phyloP scores from a whole-genome alignment of 2,113 vertebrate genomes.

The Gambusia affinis region DNA sequence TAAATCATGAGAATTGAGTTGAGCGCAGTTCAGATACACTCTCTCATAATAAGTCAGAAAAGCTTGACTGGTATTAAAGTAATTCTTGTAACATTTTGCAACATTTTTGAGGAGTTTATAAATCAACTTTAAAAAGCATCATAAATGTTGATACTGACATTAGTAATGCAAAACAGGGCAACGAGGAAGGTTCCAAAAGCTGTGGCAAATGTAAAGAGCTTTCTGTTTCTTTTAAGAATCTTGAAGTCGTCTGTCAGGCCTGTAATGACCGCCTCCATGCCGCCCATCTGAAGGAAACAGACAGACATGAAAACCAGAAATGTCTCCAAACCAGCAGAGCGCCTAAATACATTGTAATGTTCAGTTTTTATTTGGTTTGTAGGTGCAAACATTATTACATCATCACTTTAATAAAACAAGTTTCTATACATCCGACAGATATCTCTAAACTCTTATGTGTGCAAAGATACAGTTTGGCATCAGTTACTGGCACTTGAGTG shows the following conservation, averaged over 20 bases:
- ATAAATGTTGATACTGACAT: conserved; percentile 82
- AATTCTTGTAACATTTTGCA: not conserved
- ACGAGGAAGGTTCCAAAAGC: conserved; percentile 90
- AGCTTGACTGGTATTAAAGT: not conserved
- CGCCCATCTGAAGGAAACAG: conserved; percentile 88
- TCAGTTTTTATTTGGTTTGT: not conserved
- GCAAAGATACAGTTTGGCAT: too few species aligned
- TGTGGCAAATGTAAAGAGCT: conserved; percentile 91
- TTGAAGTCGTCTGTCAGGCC: conserved; percentile 95
- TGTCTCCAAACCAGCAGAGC: not conserved
- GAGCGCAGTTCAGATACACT: not conserved
- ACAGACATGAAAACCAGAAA: conserved; percentile 1
- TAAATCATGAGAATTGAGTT: not conserved
- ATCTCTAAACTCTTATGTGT: too few species aligned
- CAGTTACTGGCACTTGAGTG: too few species aligned
- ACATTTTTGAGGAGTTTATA: not conserved
- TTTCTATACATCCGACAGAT: too few species aligned
- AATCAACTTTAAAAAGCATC: not conserved
- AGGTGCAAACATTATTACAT: not conserved
- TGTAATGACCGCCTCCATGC: conserved; percentile 98
- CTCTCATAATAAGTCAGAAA: not conserved
- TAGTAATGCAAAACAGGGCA: conserved; percentile 92
- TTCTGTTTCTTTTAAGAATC: conserved; percentile 91
- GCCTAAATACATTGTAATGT: not conserved
- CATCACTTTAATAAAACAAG: too few species aligned